These are phyloP conservation scores for Periparus ater DNA, from an alignment of 2,797 vertebrate genomes.

Conservation along the genomic window DNA sequence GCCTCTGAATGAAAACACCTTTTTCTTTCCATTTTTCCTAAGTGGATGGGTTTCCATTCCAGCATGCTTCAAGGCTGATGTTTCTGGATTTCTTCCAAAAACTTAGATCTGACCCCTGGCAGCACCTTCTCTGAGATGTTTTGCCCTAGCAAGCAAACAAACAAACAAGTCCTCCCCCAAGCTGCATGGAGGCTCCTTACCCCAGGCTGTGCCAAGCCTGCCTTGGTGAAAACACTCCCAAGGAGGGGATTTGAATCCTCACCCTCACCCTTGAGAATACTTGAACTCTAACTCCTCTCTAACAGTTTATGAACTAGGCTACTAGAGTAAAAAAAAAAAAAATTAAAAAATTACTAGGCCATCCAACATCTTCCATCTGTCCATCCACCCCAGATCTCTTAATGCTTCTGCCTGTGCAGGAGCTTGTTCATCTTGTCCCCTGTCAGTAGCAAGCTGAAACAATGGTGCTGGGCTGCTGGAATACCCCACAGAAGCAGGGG, in stretches of 20 bases:
- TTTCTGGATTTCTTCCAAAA: neutral
- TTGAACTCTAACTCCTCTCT: neutral
- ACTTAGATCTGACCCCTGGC: neutral
- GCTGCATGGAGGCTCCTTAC: neutral
- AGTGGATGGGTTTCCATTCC: neutral
- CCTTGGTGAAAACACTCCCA: neutral
- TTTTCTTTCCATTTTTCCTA: neutral
- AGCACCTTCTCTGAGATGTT: neutral
- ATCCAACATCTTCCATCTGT: neutral
- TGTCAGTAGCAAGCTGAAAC: neutral
- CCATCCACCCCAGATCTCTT: neutral
- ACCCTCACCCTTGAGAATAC: neutral
- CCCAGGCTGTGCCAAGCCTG: neutral
- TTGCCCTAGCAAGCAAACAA: neutral
- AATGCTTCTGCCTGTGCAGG: neutral
- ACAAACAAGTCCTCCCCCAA: neutral
- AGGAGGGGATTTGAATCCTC: neutral
- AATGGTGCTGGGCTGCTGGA: rapidly evolving
- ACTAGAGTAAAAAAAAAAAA: neutral
- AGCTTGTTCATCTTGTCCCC: too few relatives aligned
- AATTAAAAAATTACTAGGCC: neutral
- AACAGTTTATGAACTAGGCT: neutral
- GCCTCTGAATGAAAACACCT: neutral
- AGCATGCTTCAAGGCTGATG: rapidly evolving
- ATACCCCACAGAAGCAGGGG: rapidly evolving